A percentile compares a stretch with the other conserved stretches of the same genome.
Evolutionary conservation across 2,888 invertebrate species (phyloP).

Genomic region (Augochlorella aurata): DNA sequence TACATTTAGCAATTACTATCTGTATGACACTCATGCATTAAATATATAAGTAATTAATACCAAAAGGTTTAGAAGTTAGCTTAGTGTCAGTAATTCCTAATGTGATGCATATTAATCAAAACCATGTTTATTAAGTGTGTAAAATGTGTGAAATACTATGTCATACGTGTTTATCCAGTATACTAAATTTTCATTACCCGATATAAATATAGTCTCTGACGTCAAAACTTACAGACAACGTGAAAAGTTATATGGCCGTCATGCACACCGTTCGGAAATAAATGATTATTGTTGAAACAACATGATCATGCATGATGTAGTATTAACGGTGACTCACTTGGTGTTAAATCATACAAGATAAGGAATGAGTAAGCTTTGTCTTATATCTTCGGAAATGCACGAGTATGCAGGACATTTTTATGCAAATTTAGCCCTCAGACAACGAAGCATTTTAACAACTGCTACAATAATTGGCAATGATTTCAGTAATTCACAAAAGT

Average conservation of each 20-base stretch:
- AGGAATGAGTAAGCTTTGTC: conserved; percentile 18
- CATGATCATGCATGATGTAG: conserved; percentile 15
- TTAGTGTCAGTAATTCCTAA: not conserved
- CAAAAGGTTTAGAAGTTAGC: not conserved
- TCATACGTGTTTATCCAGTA: conserved; percentile 14
- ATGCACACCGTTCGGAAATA: not conserved
- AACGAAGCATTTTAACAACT: too few species aligned
- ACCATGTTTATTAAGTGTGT: not conserved
- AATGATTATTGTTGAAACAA: conserved; percentile 1
- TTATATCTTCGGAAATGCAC: conserved; percentile 8
- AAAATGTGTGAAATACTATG: not conserved
- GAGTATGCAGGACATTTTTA: not conserved
- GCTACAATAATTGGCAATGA: too few species aligned
- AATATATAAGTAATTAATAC: not conserved
- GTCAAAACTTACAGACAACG: not conserved
- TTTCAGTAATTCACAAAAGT: too few species aligned
- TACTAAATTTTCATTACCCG: not conserved
- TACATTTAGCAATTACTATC: conserved; percentile 2
- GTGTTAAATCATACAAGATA: conserved; percentile 6
- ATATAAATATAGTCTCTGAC: conserved; percentile 13
- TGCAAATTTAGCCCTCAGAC: not conserved
- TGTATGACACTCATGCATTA: conserved; percentile 36
- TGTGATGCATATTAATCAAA: not conserved
- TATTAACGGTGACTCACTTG: conserved; percentile 14
- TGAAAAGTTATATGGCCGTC: not conserved